Evolutionary conservation across 2,888 invertebrate genomes (phyloP), one percentile per base, ranked within the genome.

Genomic region (Acronicta psi): DNA sequence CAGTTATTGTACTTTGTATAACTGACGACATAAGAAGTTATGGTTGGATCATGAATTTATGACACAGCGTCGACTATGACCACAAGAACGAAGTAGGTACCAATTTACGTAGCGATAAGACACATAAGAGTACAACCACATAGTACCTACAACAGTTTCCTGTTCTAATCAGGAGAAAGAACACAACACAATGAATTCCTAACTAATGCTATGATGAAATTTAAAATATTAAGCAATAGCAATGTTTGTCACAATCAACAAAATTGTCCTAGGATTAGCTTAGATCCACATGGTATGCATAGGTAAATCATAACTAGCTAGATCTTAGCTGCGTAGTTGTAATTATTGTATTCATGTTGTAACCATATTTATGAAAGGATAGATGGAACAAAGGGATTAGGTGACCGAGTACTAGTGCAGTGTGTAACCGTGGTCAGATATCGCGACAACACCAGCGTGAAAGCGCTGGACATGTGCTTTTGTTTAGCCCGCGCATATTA

Each of bases 401-500:
- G 72, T 84, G 79, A 79, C 83, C 63, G 63, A 56, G 67, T 73
- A 79, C 68, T 80, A 74, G 85, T 81, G 79, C 85, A 89, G 81
- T 89, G 83, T 89, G 89, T 89, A 88, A 88, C 75, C 77, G 78
- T 77, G 80, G 65, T 91, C 87, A 80, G 82, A 88, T 89, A 85
- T 88, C 83, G 88, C 87, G 82, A 81, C 72, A 29, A 29, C 29
- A 1, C 25, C 29, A 74, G 82, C 89, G 92, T 91, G 92, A 92
- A 92, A 92, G 91, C 88, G 89, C 79, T 73, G 76, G 80, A 85
- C 89, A 82, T 83, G 82, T 87, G 87, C 87, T 90, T 90, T 91
- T 92, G 90, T 93, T 88, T 86, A 82, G 82, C 80, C 81, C 79
- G 77, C 81, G 77, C 77, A 56, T 80, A 84, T 80, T 81, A 85